Conservation (phyloP, 2,888 invertebrate species). For the Ephialtes manifestator region DNA sequence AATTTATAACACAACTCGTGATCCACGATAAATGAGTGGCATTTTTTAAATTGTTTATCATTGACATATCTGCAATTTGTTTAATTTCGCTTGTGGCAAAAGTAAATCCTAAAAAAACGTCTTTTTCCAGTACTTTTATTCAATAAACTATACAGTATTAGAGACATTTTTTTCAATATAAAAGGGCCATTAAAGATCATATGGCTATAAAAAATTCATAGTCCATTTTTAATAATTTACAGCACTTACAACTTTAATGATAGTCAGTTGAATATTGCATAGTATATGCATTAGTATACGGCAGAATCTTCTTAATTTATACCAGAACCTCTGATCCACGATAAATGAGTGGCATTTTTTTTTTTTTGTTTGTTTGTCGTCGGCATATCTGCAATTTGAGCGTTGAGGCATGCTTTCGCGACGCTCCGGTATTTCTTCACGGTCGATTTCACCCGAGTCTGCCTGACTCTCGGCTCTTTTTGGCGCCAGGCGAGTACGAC, state of each 20-base stretch:
- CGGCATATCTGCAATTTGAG: slow-evolving; percentile 36
- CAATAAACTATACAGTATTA: no score
- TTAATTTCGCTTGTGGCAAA: no score
- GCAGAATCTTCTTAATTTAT: background rate
- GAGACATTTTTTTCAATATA: no score
- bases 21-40: no score
- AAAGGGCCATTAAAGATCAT: no score
- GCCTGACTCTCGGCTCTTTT: slow-evolving; percentile 12
- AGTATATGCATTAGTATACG: background rate
- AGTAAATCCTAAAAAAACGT: no score
- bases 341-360: background rate
- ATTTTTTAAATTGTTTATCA: background rate
- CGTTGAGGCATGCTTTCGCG: slow-evolving; percentile 47
- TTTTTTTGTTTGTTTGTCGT: background rate
- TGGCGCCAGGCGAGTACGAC: slow-evolving; percentile 11
- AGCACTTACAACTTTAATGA: no score
- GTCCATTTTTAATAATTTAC: no score
- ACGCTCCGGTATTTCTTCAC: slow-evolving; percentile 58
- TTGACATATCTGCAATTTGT: slow-evolving; percentile 29
- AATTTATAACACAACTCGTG: no score
- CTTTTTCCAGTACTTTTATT: no score
- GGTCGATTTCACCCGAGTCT: slow-evolving; percentile 69
- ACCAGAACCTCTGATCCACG: background rate
- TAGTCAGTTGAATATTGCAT: background rate
- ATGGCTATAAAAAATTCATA: no score